A percentile compares a stretch with the other conserved stretches of the same genome.
phyloP scores from a whole-genome alignment of 2,888 invertebrate species.

The Cheilosia vernalis region DNA sequence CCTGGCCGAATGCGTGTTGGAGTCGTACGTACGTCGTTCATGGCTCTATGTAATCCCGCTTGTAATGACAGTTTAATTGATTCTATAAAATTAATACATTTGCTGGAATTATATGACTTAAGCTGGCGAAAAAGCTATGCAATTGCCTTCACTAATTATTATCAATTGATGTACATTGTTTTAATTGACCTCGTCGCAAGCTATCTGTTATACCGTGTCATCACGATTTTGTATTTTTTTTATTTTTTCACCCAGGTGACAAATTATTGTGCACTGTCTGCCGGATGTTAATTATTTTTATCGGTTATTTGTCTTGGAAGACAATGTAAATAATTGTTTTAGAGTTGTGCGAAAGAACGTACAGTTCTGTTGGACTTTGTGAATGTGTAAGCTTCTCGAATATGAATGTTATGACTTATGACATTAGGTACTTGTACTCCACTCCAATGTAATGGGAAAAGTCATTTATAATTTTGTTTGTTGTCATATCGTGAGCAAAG shows the following conservation, averaged over 20 bases:
- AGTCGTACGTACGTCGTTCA: neutral
- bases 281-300: constrained; percentile 59
- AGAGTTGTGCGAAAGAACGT: neutral
- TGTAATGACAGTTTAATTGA: constrained; percentile 62
- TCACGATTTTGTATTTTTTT: constrained; percentile 35
- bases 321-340: neutral
- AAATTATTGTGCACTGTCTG: constrained; percentile 46
- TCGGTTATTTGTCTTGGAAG: constrained; percentile 27
- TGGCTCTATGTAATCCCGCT: constrained; percentile 8
- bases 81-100: constrained; percentile 17
- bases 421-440: neutral
- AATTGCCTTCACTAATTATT: constrained; percentile 51
- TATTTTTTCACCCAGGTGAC: neutral
- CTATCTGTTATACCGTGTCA: constrained; percentile 41
- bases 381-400: neutral
- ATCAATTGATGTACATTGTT: constrained; percentile 39
- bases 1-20: neutral
- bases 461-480: neutral
- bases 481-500: neutral
- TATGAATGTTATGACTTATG: neutral
- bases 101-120: constrained; percentile 22
- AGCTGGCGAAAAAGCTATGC: constrained; percentile 23
- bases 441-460: neutral
- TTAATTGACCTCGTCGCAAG: constrained; percentile 56
- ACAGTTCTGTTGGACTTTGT: neutral